phyloP scores from a whole-genome alignment of 2,797 vertebrate genomes.

The Sarcophilus harrisii region DNA sequence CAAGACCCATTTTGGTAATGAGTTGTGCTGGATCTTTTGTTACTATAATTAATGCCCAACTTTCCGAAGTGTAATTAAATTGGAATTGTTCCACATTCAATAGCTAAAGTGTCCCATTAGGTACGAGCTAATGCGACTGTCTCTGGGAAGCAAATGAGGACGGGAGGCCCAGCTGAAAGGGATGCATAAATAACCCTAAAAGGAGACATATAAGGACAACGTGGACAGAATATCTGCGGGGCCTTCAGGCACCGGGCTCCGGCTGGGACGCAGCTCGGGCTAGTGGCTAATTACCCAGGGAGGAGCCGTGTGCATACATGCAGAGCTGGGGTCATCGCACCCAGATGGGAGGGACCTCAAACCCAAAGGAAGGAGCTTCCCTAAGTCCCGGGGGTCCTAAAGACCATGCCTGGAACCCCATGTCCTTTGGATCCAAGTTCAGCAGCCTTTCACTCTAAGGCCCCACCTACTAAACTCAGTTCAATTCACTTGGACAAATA shows the following conservation, averaged over 20 bases:
- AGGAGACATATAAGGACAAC: neutral
- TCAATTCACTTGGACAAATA: neutral
- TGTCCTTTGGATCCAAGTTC: neutral
- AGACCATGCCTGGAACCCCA: neutral
- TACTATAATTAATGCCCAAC: slow-evolving; percentile 81
- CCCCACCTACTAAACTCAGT: neutral
- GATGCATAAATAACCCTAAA: neutral
- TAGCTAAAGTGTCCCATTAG: slow-evolving; percentile 73
- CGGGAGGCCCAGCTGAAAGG: slow-evolving; percentile 20
- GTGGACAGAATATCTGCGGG: neutral
- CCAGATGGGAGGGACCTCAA: neutral
- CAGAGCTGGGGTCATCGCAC: neutral
- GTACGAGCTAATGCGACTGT: slow-evolving; percentile 73
- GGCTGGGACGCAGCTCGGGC: neutral
- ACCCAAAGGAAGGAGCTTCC: neutral
- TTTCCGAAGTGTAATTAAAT: slow-evolving; percentile 74
- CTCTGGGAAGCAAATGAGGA: slow-evolving; percentile 55
- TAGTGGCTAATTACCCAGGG: neutral
- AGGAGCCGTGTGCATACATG: neutral
- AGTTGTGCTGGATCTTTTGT: slow-evolving; percentile 73
- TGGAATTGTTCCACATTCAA: slow-evolving; percentile 76
- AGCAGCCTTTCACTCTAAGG: neutral
- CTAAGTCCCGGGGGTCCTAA: neutral
- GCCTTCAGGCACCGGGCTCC: neutral
- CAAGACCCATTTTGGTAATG: slow-evolving; percentile 51